Evolutionary conservation across 2,113 vertebrate species (phyloP).

Genomic region (Thermophis baileyi): DNA sequence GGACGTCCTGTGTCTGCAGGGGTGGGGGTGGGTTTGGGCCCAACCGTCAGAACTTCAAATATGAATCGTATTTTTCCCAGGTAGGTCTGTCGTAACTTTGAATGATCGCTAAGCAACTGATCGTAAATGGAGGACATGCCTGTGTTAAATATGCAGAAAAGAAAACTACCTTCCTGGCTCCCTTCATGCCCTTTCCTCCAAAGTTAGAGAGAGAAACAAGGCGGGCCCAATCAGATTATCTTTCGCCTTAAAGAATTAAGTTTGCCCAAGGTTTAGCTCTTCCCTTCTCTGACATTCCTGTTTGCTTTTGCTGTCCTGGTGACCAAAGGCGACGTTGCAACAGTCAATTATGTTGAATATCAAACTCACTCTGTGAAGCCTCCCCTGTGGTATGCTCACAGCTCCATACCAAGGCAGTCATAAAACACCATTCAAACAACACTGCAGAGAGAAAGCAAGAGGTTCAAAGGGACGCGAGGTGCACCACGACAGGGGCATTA

Average conservation of each 20-base stretch:
- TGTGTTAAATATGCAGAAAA: accelerated
- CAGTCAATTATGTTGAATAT: constrained; percentile 27
- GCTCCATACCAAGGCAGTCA: not conserved
- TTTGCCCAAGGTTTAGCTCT: constrained; percentile 58
- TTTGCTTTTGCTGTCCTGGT: constrained; percentile 62
- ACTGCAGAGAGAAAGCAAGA: not conserved
- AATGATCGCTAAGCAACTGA: not conserved
- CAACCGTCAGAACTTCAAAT: not conserved
- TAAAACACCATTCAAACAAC: constrained; percentile 5
- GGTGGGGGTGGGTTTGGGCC: not conserved
- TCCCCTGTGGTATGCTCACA: constrained; percentile 15
- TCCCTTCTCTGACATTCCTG: constrained; percentile 34
- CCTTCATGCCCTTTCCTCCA: not conserved
- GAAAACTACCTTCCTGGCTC: not conserved
- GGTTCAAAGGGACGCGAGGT: not conserved
- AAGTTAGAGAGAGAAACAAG: constrained; percentile 11
- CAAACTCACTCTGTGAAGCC: not conserved
- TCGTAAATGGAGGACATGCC: not conserved
- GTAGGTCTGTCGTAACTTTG: not conserved
- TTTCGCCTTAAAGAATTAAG: constrained; percentile 53
- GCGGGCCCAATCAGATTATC: constrained; percentile 44
- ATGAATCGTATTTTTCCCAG: not conserved
- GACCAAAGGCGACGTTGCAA: constrained; percentile 35
- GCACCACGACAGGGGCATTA: too few relatives aligned
- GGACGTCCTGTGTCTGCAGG: not conserved